phyloP scores from a whole-genome alignment of 64 coral and sea anemone species.

The Montipora efflorescens region DNA sequence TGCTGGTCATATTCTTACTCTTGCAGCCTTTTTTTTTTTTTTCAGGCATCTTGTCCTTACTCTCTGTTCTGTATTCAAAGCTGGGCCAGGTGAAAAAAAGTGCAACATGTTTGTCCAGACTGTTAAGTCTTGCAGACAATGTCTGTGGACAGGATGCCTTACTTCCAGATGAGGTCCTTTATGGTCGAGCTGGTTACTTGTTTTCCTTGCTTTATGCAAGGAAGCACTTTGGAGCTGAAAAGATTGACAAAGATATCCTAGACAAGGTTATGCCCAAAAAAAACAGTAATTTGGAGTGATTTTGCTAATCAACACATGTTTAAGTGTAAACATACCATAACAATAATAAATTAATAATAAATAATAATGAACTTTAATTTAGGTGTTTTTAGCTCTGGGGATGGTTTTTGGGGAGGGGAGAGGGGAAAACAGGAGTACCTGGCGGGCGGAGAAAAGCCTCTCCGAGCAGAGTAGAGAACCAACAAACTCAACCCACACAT shows the following conservation, averaged over 20 bases:
- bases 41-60: conserved; percentile 78
- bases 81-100: conserved; percentile 71
- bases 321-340: no score
- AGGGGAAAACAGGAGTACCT: no score
- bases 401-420: no score
- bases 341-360: no score
- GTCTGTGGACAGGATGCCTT: conserved; percentile 72
- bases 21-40: not conserved
- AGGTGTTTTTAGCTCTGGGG: no score
- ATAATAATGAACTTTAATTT: no score
- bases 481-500: no score
- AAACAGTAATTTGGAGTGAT: no score
- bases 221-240: conserved; percentile 72
- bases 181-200: conserved; percentile 92
- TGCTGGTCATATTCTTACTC: not conserved
- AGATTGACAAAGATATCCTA: conserved; percentile 59
- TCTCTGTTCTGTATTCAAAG: conserved; percentile 81
- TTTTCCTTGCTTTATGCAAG: conserved; percentile 88
- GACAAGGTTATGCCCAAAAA: conserved; percentile 25
- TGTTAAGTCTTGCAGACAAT: conserved; percentile 78
- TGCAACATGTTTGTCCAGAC: conserved; percentile 50
- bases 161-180: conserved; percentile 93
- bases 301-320: no score
- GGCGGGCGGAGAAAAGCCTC: no score
- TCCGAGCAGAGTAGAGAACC: no score